Evolutionary conservation across 2,797 vertebrate genomes (phyloP).

Genomic region (Poliocrania exsul): DNA sequence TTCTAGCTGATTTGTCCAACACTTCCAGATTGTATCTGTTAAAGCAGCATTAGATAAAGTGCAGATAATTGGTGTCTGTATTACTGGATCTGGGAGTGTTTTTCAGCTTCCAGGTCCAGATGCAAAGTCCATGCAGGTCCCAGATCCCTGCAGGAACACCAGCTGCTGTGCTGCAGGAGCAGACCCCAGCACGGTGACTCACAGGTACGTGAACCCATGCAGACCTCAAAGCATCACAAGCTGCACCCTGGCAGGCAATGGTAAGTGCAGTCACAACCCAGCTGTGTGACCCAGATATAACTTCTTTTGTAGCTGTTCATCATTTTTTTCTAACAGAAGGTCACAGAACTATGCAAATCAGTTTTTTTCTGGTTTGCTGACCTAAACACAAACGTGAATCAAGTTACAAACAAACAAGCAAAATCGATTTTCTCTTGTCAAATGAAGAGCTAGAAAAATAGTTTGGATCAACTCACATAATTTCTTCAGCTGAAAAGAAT

Average conservation of each 20-base stretch:
- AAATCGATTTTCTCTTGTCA: background rate
- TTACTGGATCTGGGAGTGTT: background rate
- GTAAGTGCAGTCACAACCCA: background rate
- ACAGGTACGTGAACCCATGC: background rate
- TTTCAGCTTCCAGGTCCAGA: background rate
- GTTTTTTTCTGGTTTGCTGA: background rate
- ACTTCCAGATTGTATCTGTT: background rate
- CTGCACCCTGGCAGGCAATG: background rate
- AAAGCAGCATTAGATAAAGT: background rate
- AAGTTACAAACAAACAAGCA: background rate
- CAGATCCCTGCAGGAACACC: background rate
- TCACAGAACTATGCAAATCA: background rate
- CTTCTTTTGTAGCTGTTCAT: background rate
- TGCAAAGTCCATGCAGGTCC: background rate
- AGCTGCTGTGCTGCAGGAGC: background rate
- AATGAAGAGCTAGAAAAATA: background rate
- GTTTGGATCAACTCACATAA: background rate
- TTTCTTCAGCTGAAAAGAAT: background rate
- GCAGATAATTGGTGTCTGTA: background rate
- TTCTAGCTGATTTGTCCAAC: background rate
- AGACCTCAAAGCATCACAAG: background rate
- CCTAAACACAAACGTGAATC: background rate
- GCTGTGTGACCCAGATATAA: fast-evolving
- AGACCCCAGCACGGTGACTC: fast-evolving
- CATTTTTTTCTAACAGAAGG: background rate